Percentiles rank a stretch among this genome's conserved stretches.
Evolutionary conservation across 2,888 invertebrate genomes (phyloP).

Genomic region (Ceraclea dissimilis): DNA sequence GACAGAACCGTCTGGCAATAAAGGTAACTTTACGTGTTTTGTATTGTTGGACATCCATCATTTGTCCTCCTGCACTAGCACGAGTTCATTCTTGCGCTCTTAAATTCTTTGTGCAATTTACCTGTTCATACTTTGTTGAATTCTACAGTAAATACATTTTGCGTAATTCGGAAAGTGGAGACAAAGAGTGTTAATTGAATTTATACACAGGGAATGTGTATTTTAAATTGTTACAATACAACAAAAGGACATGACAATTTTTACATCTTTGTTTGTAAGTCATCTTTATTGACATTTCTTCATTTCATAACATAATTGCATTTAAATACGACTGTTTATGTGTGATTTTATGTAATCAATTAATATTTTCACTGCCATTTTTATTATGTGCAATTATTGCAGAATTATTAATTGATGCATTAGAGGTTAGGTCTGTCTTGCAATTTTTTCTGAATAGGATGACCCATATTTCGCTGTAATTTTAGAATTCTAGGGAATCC

Average conservation of each 20-base stretch:
- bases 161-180: not conserved
- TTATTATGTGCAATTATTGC: not conserved
- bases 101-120: not conserved
- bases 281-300: not conserved
- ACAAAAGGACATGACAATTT: conserved; percentile 2
- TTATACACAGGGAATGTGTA: not conserved
- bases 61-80: not conserved
- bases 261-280: not conserved
- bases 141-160: not conserved
- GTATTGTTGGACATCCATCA: not conserved
- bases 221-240: not conserved
- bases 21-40: conserved; percentile 34
- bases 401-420: not conserved
- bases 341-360: not conserved
- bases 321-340: not conserved
- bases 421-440: not conserved
- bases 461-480: no score
- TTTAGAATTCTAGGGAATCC: no score
- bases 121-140: not conserved
- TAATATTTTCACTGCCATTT: not conserved
- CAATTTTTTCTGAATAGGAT: no score
- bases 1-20: conserved; percentile 45
- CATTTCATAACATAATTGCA: not conserved
- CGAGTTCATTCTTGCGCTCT: not conserved
- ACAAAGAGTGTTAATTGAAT: not conserved